A percentile compares a stretch with the other conserved stretches of the same genome.
Conservation (phyloP, 2,888 invertebrate genomes). For the Theretra japonica region DNA sequence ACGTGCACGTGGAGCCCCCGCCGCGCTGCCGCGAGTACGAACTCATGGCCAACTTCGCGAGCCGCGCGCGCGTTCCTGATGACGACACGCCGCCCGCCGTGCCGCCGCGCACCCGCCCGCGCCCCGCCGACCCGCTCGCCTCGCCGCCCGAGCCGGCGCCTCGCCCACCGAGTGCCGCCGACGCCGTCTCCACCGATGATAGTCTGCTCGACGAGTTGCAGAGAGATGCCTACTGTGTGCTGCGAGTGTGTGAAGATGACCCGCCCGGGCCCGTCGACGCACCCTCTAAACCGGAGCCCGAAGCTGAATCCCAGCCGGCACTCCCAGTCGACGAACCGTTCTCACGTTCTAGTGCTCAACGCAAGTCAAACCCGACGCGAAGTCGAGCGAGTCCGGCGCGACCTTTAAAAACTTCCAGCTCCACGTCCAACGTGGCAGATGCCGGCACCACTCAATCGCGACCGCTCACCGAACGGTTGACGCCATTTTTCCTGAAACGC, state of each 20-base stretch:
- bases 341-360: conserved; percentile 71
- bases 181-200: conserved; percentile 70
- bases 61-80: conserved; percentile 54
- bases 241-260: conserved; percentile 76
- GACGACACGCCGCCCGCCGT: conserved; percentile 66
- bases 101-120: conserved; percentile 57
- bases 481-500: conserved; percentile 79
- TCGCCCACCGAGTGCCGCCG: conserved; percentile 70
- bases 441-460: conserved; percentile 64
- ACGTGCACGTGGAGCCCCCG: conserved; percentile 59
- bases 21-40: conserved; percentile 74
- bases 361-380: conserved; percentile 79
- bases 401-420: conserved; percentile 74
- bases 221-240: conserved; percentile 71
- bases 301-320: conserved; percentile 35
- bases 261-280: conserved; percentile 38
- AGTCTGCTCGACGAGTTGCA: conserved; percentile 77
- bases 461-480: conserved; percentile 73
- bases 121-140: conserved; percentile 61
- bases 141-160: conserved; percentile 82
- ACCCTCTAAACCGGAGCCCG: conserved; percentile 37
- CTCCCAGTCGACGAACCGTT: conserved; percentile 60
- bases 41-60: conserved; percentile 75
- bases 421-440: conserved; percentile 79
- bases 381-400: conserved; percentile 60